A percentile compares a stretch with the other conserved stretches of the same genome.
These are phyloP conservation scores for Bufo gargarizans DNA, from an alignment of 2,113 vertebrate genomes.

Conservation along the genomic window DNA sequence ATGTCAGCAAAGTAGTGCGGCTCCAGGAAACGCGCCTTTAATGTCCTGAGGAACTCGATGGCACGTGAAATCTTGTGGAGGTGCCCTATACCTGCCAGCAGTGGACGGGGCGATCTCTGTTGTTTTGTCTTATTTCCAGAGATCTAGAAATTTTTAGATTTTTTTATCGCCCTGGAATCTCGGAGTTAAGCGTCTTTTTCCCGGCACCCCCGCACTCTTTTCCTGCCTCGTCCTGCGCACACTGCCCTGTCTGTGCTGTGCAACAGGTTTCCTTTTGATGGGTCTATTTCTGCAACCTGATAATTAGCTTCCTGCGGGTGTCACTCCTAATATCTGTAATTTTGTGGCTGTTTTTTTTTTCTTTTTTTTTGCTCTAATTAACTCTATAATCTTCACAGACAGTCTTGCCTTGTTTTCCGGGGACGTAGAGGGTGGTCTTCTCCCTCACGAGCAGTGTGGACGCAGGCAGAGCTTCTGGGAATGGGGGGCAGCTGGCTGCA, in stretches of 20 bases:
- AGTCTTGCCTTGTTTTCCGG: slow-evolving; percentile 21
- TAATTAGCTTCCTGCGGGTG: slow-evolving; percentile 54
- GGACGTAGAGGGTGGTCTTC: slow-evolving; percentile 34
- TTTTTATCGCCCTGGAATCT: neutral
- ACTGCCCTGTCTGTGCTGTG: slow-evolving; percentile 35
- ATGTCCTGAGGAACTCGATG: neutral
- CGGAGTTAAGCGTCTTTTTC: neutral
- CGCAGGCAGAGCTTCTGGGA: neutral
- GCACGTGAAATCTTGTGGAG: neutral
- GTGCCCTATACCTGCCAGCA: neutral
- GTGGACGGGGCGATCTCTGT: neutral
- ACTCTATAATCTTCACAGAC: slow-evolving; percentile 47
- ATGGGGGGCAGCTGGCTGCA: neutral
- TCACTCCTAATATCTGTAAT: slow-evolving; percentile 56
- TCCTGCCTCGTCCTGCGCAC: neutral
- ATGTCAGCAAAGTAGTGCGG: slow-evolving; percentile 27
- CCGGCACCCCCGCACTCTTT: neutral
- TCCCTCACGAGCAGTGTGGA: neutral
- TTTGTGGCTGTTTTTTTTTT: slow-evolving; percentile 45
- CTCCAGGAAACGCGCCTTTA: neutral
- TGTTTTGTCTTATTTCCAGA: neutral
- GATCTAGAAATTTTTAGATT: neutral
- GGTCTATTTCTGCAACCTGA: slow-evolving; percentile 45
- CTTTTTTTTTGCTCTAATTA: slow-evolving; percentile 35
- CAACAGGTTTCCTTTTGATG: slow-evolving; percentile 53